Conservation (phyloP, 2,888 invertebrate species). For the Pristionchus exspectatus region DNA sequence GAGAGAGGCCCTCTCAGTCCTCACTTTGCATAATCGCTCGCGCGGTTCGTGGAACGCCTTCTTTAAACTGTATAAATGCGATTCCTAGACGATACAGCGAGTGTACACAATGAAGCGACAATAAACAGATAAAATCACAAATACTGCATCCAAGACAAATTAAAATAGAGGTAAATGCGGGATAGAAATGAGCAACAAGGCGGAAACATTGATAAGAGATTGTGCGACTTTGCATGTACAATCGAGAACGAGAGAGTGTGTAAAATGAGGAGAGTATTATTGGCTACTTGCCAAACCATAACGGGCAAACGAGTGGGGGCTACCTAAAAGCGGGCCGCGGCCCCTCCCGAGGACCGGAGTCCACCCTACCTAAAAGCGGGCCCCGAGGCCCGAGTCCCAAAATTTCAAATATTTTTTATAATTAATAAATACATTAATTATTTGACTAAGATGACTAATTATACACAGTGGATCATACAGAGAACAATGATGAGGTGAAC, state of each 20-base stretch:
- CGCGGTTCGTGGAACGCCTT: no score
- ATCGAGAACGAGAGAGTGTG: background rate
- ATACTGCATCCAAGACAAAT: background rate
- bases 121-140: background rate
- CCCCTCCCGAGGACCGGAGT: no score
- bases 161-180: no score
- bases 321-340: no score
- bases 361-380: no score
- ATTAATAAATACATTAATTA: no score
- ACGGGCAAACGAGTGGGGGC: background rate
- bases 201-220: background rate
- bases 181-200: background rate
- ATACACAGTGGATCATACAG: background rate
- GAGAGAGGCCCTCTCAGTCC: no score
- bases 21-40: no score
- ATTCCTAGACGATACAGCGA: background rate
- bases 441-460: no score
- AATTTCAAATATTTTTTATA: no score
- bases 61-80: background rate
- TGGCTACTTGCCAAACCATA: background rate
- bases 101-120: background rate
- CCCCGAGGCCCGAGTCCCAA: no score
- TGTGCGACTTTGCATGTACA: background rate
- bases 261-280: background rate
- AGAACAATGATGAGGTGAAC: background rate